A percentile compares a stretch with the other conserved stretches of the same genome.
Conservation (phyloP, 2,888 invertebrate genomes). For the Trissolcus brochymenae region DNA sequence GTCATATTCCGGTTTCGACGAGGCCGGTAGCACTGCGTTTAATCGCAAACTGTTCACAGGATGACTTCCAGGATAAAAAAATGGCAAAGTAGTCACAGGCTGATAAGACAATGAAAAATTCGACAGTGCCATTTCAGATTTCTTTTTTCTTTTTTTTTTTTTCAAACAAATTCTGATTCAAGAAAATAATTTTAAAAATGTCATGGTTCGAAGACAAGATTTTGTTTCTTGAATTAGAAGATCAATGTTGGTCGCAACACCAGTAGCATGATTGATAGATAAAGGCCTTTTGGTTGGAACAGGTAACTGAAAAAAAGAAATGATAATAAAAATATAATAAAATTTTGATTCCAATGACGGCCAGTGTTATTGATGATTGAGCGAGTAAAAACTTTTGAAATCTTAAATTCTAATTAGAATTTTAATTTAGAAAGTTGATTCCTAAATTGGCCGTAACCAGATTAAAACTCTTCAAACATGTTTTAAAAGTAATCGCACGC, state of each 20-base stretch:
- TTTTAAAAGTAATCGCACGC: slow-evolving; percentile 14
- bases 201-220: no score
- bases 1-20: slow-evolving; percentile 62
- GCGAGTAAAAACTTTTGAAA: background rate
- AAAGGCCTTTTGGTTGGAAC: background rate
- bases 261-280: slow-evolving; percentile 8
- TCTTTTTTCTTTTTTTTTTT: no score
- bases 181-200: no score
- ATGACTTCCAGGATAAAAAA: slow-evolving; percentile 66
- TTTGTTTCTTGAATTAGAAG: background rate
- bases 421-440: slow-evolving; percentile 21
- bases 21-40: slow-evolving; percentile 68
- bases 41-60: slow-evolving; percentile 67
- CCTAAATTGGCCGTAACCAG: slow-evolving; percentile 12
- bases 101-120: slow-evolving; percentile 73
- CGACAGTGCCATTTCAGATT: slow-evolving; percentile 70
- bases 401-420: slow-evolving; percentile 8
- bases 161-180: background rate
- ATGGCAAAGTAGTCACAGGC: slow-evolving; percentile 69
- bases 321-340: no score
- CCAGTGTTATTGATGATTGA: background rate
- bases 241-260: background rate
- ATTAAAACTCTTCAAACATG: slow-evolving; percentile 13
- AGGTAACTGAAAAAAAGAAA: background rate
- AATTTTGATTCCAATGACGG: background rate